Percentiles rank a stretch among this genome's conserved stretches.
These are phyloP conservation scores for Oryzias curvinotus DNA, from an alignment of 2,113 vertebrate genomes.

Conservation along the genomic window DNA sequence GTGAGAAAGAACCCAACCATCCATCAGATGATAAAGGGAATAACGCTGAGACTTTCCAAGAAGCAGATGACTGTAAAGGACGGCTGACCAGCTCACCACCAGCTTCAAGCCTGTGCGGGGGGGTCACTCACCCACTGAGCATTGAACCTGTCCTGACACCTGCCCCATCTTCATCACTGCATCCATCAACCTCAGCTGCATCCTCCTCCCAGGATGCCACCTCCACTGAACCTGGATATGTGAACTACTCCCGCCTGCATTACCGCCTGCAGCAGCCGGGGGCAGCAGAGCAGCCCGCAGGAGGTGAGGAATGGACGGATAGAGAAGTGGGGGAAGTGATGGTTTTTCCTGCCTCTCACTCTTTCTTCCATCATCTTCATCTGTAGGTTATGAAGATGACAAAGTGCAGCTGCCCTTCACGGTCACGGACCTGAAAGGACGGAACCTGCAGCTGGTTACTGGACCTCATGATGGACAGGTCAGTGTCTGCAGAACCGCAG, in stretches of 20 bases:
- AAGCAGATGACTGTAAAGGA: slow-evolving; percentile 27
- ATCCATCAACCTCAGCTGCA: slow-evolving; percentile 42
- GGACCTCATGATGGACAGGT: slow-evolving; percentile 80
- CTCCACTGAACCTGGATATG: slow-evolving; percentile 80
- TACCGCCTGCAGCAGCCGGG: slow-evolving; percentile 81
- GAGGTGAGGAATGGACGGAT: slow-evolving; percentile 42
- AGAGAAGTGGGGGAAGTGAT: neutral
- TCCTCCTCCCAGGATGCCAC: slow-evolving; percentile 48
- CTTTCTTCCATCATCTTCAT: slow-evolving; percentile 11
- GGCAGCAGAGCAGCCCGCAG: slow-evolving; percentile 68
- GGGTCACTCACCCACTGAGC: slow-evolving; percentile 15
- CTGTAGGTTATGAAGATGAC: slow-evolving; percentile 85
- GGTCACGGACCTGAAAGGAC: slow-evolving; percentile 86
- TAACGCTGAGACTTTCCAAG: slow-evolving; percentile 17
- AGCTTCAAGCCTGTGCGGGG: slow-evolving; percentile 29
- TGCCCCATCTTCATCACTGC: slow-evolving; percentile 35
- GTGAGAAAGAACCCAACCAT: slow-evolving; percentile 36
- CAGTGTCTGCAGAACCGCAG: neutral
- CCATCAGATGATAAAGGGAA: slow-evolving; percentile 25
- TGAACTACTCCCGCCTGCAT: slow-evolving; percentile 87
- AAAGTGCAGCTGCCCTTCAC: slow-evolving; percentile 90
- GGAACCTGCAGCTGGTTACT: slow-evolving; percentile 81
- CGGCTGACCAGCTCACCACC: slow-evolving; percentile 42
- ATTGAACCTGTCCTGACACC: slow-evolving; percentile 54
- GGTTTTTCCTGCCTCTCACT: neutral